Evolutionary conservation across 1,140 invertebrate genomes (phyloP).

Genomic region (Globodera ellingtonae): DNA sequence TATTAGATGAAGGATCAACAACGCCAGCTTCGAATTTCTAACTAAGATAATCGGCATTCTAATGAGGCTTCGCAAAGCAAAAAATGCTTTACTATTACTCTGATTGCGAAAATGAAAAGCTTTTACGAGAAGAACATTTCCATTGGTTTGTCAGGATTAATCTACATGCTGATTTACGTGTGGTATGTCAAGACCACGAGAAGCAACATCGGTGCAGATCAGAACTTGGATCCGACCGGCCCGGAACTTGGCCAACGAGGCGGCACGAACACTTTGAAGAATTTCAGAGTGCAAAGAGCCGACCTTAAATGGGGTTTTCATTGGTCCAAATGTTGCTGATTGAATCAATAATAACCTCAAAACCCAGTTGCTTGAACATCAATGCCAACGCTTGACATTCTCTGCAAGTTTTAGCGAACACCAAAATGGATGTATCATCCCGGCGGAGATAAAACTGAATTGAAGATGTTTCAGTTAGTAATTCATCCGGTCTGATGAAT

Average conservation of each 20-base stretch:
- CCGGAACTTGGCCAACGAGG: conserved; percentile 42
- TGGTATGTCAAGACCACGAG: conserved; percentile 66
- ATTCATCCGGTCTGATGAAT: neutral
- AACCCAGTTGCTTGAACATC: conserved; percentile 61
- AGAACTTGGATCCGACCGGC: conserved; percentile 46
- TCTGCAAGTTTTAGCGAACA: conserved; percentile 61
- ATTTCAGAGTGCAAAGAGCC: conserved; percentile 59
- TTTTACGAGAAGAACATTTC: no score
- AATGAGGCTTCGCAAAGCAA: neutral
- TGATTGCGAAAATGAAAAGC: no score
- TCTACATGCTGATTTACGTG: conserved; percentile 43
- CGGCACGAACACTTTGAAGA: conserved; percentile 39
- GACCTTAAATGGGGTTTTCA: conserved; percentile 35
- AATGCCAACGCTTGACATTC: conserved; percentile 63
- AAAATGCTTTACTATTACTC: no score
- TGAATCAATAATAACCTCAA: conserved; percentile 44
- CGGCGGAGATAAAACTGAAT: conserved; percentile 30
- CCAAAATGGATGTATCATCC: conserved; percentile 51
- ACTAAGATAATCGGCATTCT: neutral
- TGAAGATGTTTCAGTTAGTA: neutral
- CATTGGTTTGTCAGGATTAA: no score
- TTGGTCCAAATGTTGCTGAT: neutral
- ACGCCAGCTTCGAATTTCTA: no score
- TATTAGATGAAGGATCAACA: neutral
- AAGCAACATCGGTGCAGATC: conserved; percentile 54